Evolutionary conservation across 2,888 invertebrate species (phyloP), one percentile per base, ranked within the genome.

Genomic region (Allygus modestus): DNA sequence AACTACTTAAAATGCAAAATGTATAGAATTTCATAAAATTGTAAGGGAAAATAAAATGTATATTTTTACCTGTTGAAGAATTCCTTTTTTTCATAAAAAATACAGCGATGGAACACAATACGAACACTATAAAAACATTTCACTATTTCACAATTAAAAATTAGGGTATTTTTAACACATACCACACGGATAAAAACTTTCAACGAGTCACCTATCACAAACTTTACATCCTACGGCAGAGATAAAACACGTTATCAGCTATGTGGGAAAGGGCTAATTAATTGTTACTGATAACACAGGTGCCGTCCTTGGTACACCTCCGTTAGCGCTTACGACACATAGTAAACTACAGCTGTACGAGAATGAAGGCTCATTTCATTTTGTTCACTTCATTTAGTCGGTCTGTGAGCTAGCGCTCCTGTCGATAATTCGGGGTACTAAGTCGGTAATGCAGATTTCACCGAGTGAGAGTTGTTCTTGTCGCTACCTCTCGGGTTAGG

Each of bases 1-100:
- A n/a, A n/a, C n/a, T n/a, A n/a, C n/a, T n/a, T n/a, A n/a, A n/a
- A n/a, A n/a, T n/a, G n/a, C n/a, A n/a, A n/a, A n/a, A n/a, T n/a
- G n/a, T n/a, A n/a, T n/a, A n/a, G n/a, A n/a, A n/a, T n/a, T n/a
- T n/a, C n/a, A n/a, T n/a, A n/a, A n/a, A n/a, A n/a, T n/a, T n/a
- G n/a, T n/a, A n/a, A n/a, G n/a, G n/a, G 15, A 2, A 46, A 46
- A 15, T 46, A 46, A 46, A 46, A 46, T 15, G 12, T n/a, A 46
- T 46, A 9, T 46, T 23, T 37, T 71, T 71, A 71, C 71, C 71
- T 71, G 41, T 71, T 71, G 71, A 71, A 71, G 71, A 71, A 71
- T 71, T 71, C 71, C 71, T 71, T 71, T 1, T 17, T 65, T 12
- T 31, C 26, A 65, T 4, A 4, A 17, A 12, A 65, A 28, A 46